Evolutionary conservation across 2,113 vertebrate genomes (phyloP), one percentile per base, ranked within the genome.

Genomic region (Pimephales promelas): DNA sequence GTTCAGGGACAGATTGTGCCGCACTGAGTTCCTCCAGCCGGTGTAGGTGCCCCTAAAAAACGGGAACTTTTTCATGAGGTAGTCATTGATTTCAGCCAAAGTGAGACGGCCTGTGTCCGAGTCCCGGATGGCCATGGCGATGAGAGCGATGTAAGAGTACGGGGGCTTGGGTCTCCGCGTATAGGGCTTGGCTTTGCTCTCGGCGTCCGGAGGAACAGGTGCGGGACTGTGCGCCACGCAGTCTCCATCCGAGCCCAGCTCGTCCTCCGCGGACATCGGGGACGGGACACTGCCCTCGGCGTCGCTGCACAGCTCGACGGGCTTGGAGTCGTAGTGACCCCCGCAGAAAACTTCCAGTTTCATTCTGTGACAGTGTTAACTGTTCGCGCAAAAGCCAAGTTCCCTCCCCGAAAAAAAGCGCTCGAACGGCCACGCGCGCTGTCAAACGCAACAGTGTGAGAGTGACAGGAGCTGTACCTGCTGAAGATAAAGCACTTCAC

Each of bases 81-180:
- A 99, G 88, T 98, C 96, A 88, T 98, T 99, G 88, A 99, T 99
- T 88, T 98, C 97, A 24, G 97, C 97, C 88, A 99, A 84, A 34
- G 97, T 99, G 83, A 97, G 93, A 66, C 97, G 97, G 31, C 97
- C 97, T 3, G 95, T 92, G 1, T 92, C 86, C 0, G 97, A 98
- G 90, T 98, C 97, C 43, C 97, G 95, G 92, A 98, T 98, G 40
- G 97, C 96, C 97, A 99, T 99, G 76, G 97, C 97, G 85, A 99
- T 99, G 66, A 99, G 94, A 1, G 97, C 97, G 87, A 98, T 99
- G 93, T 99, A 99, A 0, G 97, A 98, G 85, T 97, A 97, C 0
- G 97, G 97, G 0, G 97, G 97, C 79, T 99, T 98, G 79, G 97
- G 96, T 89, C 97, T 96, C 83, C 97, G 93, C 2, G 95, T 97